Base-by-base conservation (phyloP, 1,140 invertebrate species). In the Pseudomyrmex sp. region DNA sequence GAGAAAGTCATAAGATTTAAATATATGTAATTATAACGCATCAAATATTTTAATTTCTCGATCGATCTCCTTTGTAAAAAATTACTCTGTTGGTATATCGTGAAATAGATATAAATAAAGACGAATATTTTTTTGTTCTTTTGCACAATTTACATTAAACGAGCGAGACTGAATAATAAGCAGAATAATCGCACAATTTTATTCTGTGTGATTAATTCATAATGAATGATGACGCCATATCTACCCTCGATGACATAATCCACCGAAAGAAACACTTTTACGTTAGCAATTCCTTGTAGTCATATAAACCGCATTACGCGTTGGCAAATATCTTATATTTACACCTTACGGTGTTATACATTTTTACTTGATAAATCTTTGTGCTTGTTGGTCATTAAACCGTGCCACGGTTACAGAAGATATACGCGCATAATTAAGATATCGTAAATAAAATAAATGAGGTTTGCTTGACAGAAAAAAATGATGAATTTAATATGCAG, bases 391-490 rank as follows among this genome's bases (percentile, higher is more conserved):
- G 18, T 50, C 35, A 54, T 77, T 77, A 77, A 68, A 68, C 12
- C 15, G n/a, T 18, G 48, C 13, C 8, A 35, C 61, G 48, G 12
- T 76, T 76, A 52, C 74, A 20, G 52, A 80, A 70, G 44, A 58
- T 72, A 52, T 18, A n/a, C 52, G 18, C 56, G 44, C 12, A 35
- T 23, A 80, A 80, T 80, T 72, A 72, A 72, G 76, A 80, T 73
- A 35, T 80, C 66, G 35, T n/a, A 35, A 59, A 26, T 80, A 73
- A 80, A 20, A 72, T 18, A 61, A 56, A 7, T 35, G 35, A 35
- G 35, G 35, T 35, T 46, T 26, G 66, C 54, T 80, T 72, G 46
- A 72, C 66, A 72, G 35, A 35, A 7, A 80, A 77, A 80, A 80
- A n/a, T 58, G 76, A 72, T 46, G 15, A 18, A 80, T 72, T 69